Evolutionary conservation across 2,113 vertebrate species (phyloP), one percentile per base, ranked within the genome.

Genomic region (Corythornis vintsioides): DNA sequence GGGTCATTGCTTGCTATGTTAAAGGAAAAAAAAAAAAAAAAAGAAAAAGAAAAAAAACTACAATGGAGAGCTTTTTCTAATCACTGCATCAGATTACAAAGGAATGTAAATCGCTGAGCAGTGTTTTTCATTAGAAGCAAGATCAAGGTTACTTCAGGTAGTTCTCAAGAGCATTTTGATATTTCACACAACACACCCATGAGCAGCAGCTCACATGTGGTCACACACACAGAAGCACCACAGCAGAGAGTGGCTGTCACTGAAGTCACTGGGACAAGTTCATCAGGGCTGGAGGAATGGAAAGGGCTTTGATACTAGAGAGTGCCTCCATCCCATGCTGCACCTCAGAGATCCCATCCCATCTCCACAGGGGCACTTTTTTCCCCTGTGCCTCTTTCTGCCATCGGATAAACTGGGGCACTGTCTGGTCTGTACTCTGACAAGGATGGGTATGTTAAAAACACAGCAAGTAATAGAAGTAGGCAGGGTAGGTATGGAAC

Each of bases 21-120:
- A 80, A 86, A 92, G 87, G 69, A 26, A 86, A 95, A 38, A 38
- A 38, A 38, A 38, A 38, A 38, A 11, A 38, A 9, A 38, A 95
- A 38, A 38, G 10, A 38, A 38, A 38, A 38, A 11, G 10, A 9
- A 38, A 38, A 38, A 38, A 88, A 89, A 69, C 69, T 80, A 94
- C 89, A 88, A 64, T 48, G 87, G 50, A 67, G 71, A 93, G 40
- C 60, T 74, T 87, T 92, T 93, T 91, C 89, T 96, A 96, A 92
- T 96, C 92, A 91, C 50, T 67, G 69, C 92, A 83, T 94, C 94
- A 64, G 84, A 89, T 86, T 88, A 92, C 95, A 95, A 92, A 96
- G 89, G 75, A 48, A 94, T 96, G 87, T 48, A 94, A 96, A 96
- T 95, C 89, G 89, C 82, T 4, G 71, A 89, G 79, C 43, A 17